Conservation (phyloP, 2,888 invertebrate genomes). For the Leptinotarsa tumamoca region DNA sequence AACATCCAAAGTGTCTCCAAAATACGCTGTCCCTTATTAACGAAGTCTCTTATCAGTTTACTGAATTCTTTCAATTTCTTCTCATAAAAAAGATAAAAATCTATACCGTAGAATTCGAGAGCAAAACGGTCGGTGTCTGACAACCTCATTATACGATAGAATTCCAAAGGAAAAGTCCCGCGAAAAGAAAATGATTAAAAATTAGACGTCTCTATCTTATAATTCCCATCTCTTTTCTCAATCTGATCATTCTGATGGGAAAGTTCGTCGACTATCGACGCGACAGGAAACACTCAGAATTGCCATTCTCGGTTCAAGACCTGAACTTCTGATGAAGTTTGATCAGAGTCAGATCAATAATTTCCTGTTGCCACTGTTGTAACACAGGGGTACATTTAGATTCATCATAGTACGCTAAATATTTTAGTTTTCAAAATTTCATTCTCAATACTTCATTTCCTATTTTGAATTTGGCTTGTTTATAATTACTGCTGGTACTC, state of each 20-base stretch:
- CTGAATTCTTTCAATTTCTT: not conserved
- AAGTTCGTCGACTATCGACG: constrained; percentile 2
- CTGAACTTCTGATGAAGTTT: not conserved
- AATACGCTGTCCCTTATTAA: not conserved
- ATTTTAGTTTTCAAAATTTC: no score
- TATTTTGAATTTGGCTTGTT: no score
- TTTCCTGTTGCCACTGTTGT: not conserved
- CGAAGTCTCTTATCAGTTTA: not conserved
- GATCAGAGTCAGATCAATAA: constrained; percentile 1
- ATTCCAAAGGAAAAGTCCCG: not conserved
- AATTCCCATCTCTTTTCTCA: constrained; percentile 13
- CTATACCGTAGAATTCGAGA: not conserved
- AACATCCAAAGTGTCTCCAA: not conserved
- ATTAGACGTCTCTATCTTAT: constrained; percentile 18
- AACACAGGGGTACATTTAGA: not conserved
- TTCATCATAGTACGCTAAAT: not conserved
- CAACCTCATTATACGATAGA: constrained; percentile 12
- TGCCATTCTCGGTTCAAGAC: constrained; percentile 9
- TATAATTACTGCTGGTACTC: no score
- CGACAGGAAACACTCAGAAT: constrained; percentile 20
- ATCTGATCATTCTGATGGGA: constrained; percentile 16
- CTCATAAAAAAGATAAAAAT: not conserved
- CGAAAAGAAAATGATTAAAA: constrained; percentile 18
- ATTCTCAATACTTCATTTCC: no score
- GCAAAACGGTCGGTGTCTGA: constrained; percentile 12